Base-by-base conservation (phyloP, 2,888 invertebrate species). In the Malthinus flaveolus region DNA sequence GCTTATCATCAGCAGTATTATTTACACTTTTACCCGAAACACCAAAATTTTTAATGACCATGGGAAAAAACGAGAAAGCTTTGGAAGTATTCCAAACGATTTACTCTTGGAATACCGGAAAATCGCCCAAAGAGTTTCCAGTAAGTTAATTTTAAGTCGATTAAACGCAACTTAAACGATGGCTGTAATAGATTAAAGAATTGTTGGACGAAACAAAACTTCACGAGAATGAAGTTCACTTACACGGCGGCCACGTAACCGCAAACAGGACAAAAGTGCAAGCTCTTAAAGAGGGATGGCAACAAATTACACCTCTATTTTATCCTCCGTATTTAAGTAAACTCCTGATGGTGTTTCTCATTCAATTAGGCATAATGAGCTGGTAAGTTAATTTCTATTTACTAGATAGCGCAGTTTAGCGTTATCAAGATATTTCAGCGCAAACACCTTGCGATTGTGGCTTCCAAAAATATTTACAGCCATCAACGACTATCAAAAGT, bases 391-490 rank as follows among this genome's bases (percentile, higher is more conserved):
- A 23, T n/a, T n/a, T n/a, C n/a, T n/a, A 23, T 23, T 23, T 3
- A 49, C 54, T 12, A 9, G n/a, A n/a, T n/a, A 42, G 15, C n/a
- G 15, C 36, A 37, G 44, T 9, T 44, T 9, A 35, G 23, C 23
- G 3, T 44, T 9, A 47, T 44, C 12, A 11, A 47, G 10, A 9
- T 15, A 1, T 44, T 73, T 59, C 55, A 78, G 79, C 39, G 64
- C 89, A 64, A 93, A 93, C 71, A 91, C 93, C 0, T 80, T 94
- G 35, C 87, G 93, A 10, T 82, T 94, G 32, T 95, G 94, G 93
- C 83, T 93, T 66, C 94, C 94, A 0, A 92, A 93, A 73, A 81
- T 95, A 11, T 93, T 93, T 65, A 86, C 89, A 51, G 88, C 89
- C 74, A 86, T 89, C 49, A 76, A 75, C 60, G 77, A 78, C 57